phyloP scores from a whole-genome alignment of 2,113 vertebrate species.

The Narcine bancroftii region DNA sequence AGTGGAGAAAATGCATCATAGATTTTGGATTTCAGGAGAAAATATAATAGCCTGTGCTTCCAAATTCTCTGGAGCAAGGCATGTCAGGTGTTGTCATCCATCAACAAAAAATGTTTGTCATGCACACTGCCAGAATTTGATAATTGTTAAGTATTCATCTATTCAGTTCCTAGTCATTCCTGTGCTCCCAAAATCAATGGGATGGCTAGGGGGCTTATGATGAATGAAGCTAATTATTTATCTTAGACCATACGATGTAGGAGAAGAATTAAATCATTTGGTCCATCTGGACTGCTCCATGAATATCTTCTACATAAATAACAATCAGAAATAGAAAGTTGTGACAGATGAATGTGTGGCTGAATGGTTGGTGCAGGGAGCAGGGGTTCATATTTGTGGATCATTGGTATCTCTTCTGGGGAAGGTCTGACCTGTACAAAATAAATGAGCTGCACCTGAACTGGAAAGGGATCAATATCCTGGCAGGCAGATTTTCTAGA shows the following conservation, averaged over 20 bases:
- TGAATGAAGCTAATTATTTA: background rate
- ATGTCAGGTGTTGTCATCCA: background rate
- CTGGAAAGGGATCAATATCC: too few species aligned
- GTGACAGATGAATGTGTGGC: too few species aligned
- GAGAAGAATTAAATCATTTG: too few species aligned
- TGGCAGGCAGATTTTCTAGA: too few species aligned
- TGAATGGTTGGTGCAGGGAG: too few species aligned
- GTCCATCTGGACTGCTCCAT: too few species aligned
- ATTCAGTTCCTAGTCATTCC: slow-evolving; percentile 46
- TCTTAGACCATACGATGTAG: too few species aligned
- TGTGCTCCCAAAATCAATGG: slow-evolving; percentile 33
- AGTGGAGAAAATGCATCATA: background rate
- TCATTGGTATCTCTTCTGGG: too few species aligned
- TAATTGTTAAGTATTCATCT: slow-evolving; percentile 37
- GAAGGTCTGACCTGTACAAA: too few species aligned
- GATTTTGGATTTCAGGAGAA: background rate
- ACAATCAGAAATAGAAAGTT: slow-evolving; percentile 34
- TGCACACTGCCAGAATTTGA: slow-evolving; percentile 43
- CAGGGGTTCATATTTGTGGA: too few species aligned
- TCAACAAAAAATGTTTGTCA: background rate
- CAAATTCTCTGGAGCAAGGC: too few species aligned
- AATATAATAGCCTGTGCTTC: background rate
- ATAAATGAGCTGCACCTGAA: too few species aligned
- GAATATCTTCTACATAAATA: background rate
- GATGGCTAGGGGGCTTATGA: background rate